Percentiles rank a stretch among this genome's conserved stretches.
phyloP scores from a whole-genome alignment of 2,888 invertebrate genomes.

The Luperina testacea region DNA sequence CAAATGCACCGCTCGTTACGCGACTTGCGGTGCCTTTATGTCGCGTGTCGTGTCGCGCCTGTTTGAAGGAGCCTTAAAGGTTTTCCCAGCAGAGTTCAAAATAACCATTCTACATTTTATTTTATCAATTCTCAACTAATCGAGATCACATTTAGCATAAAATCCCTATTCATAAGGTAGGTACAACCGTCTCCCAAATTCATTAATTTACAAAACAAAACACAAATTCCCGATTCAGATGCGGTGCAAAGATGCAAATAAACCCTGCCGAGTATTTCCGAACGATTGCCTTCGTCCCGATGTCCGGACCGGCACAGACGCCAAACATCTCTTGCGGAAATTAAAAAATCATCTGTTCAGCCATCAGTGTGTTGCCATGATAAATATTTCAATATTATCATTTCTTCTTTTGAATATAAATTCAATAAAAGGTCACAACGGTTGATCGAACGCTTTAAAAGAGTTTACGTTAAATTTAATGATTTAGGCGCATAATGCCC shows the following conservation, averaged over 20 bases:
- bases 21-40: no score
- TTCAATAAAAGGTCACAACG: slow-evolving; percentile 48
- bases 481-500: no score
- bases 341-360: slow-evolving; percentile 67
- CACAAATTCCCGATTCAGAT: slow-evolving; percentile 48
- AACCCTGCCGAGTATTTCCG: slow-evolving; percentile 63
- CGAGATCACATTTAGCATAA: slow-evolving; percentile 23
- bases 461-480: slow-evolving; percentile 39
- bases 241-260: slow-evolving; percentile 67
- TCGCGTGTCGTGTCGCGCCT: no score
- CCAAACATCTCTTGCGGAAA: slow-evolving; percentile 60
- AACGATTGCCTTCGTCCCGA: slow-evolving; percentile 62
- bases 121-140: slow-evolving; percentile 2
- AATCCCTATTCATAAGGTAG: slow-evolving; percentile 29
- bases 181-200: slow-evolving; percentile 23
- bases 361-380: slow-evolving; percentile 56
- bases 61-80: not conserved
- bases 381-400: slow-evolving; percentile 61
- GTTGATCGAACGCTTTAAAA: slow-evolving; percentile 45
- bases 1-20: no score
- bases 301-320: slow-evolving; percentile 32
- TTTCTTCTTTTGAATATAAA: slow-evolving; percentile 48
- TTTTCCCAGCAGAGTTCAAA: not conserved
- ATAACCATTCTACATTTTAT: slow-evolving; percentile 5
- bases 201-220: slow-evolving; percentile 51